phyloP scores from a whole-genome alignment of 2,113 vertebrate genomes.

The Sarotherodon lohbergeri region DNA sequence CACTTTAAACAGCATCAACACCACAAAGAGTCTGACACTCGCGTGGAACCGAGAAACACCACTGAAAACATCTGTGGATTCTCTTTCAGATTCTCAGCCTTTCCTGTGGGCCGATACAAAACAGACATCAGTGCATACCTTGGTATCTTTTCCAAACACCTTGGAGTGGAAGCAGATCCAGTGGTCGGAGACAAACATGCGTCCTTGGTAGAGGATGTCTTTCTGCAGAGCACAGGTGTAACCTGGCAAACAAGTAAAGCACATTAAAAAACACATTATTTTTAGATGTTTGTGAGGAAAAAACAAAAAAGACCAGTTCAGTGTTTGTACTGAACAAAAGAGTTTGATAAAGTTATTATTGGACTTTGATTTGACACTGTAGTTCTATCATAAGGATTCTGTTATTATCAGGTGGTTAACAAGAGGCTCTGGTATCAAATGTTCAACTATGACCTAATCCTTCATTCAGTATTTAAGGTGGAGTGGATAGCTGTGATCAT shows the following conservation, averaged over 20 bases:
- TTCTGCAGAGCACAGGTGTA: constrained; percentile 97
- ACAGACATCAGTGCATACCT: constrained; percentile 56
- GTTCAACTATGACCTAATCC: background rate
- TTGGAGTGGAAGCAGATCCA: constrained; percentile 98
- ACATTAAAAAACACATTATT: background rate
- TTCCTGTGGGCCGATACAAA: background rate
- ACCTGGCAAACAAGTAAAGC: constrained; percentile 66
- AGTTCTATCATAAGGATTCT: background rate
- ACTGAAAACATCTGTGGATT: background rate
- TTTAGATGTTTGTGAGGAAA: background rate
- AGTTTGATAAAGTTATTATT: background rate
- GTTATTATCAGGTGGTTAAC: background rate
- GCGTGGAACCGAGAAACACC: background rate
- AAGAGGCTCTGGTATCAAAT: background rate
- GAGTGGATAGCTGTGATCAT: background rate
- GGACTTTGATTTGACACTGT: background rate
- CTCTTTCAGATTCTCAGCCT: background rate
- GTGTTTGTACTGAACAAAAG: background rate
- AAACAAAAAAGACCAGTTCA: background rate
- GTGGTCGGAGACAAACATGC: constrained; percentile 90
- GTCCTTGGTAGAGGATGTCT: constrained; percentile 93
- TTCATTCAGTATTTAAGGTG: constrained; percentile 18
- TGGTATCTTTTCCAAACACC: constrained; percentile 95
- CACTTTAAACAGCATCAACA: background rate
- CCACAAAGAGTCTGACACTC: background rate